Evolutionary conservation across 37 sponge, comb jelly and placozoan species (phyloP).

Genomic region (Beroe ovata): DNA sequence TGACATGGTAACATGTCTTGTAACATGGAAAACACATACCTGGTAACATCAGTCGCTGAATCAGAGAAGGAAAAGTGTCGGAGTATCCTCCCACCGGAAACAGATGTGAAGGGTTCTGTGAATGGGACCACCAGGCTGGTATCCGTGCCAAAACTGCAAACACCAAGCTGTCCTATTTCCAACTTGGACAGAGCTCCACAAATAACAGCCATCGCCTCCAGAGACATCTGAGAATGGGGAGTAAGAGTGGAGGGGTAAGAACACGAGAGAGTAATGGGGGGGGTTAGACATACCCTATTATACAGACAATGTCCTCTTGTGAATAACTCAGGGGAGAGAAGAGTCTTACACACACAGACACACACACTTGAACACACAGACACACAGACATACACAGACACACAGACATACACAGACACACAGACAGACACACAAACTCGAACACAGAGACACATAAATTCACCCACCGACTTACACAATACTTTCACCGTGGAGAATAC

Average conservation of each 20-base stretch:
- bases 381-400: too few species aligned
- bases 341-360: too few species aligned
- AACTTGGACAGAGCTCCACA: conserved; percentile 82
- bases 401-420: too few species aligned
- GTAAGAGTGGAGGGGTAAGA: too few species aligned
- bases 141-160: conserved; percentile 75
- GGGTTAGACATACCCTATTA: too few species aligned
- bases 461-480: background rate
- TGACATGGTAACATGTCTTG: background rate
- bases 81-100: conserved; percentile 73
- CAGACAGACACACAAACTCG: too few species aligned
- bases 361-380: too few species aligned
- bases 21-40: conserved; percentile 68
- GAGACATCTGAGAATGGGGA: too few species aligned
- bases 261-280: too few species aligned
- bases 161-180: conserved; percentile 85
- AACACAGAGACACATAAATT: too few species aligned
- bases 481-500: background rate
- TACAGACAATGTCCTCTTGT: too few species aligned
- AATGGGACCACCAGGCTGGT: conserved; percentile 65
- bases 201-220: conserved; percentile 86
- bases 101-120: conserved; percentile 75
- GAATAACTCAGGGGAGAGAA: too few species aligned
- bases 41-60: conserved; percentile 78
- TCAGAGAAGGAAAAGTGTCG: conserved; percentile 80